Evolutionary conservation across 2,113 vertebrate genomes (phyloP), one percentile per base, ranked within the genome.

Genomic region (Natator depressus): DNA sequence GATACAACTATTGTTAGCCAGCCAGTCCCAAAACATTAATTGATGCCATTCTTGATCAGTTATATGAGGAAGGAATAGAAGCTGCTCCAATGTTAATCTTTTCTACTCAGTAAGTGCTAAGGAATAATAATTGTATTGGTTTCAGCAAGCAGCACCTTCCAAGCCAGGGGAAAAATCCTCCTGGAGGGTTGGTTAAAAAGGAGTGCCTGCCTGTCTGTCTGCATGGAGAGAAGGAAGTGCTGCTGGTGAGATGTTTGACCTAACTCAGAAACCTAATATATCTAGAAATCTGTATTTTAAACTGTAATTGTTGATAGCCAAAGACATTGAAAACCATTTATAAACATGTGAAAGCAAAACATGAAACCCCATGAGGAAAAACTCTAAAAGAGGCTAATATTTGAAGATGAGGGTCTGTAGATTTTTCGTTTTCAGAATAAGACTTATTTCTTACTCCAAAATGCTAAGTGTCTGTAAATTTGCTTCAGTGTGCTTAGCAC

Each of bases 331-430:
- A 69, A 85, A 69, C 50, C 49, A n/a, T 12, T 53, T 50, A 84
- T 72, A 38, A 72, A 72, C n/a, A 38, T 38, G 54, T 53, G 80
- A 53, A 59, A 84, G 80, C 80, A 84, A 72, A 3, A 16, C 17
- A 3, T n/a, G 54, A 57, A 7, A 57, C 49, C 2, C 1, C 80
- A 42, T 0, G 0, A 84, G 25, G 85, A 80, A 84, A 80, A 65
- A 16, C 9, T 42, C 80, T 16, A 49, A 54, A 85, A 27, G n/a
- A 76, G 80, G 53, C 49, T 53, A 87, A 80, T 14, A 50, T 55
- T 86, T 20, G 35, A 38, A 17, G 24, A 80, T 47, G 31, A 81
- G 83, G 24, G 84, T 10, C 50, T 46, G 50, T 13, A 3, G 22
- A 54, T 59, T 54, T 59, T 22, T 79, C 29, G 81, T n/a, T 87